phyloP scores from a whole-genome alignment of 2,888 invertebrate genomes.

The Rhimphoctona megacephalus region DNA sequence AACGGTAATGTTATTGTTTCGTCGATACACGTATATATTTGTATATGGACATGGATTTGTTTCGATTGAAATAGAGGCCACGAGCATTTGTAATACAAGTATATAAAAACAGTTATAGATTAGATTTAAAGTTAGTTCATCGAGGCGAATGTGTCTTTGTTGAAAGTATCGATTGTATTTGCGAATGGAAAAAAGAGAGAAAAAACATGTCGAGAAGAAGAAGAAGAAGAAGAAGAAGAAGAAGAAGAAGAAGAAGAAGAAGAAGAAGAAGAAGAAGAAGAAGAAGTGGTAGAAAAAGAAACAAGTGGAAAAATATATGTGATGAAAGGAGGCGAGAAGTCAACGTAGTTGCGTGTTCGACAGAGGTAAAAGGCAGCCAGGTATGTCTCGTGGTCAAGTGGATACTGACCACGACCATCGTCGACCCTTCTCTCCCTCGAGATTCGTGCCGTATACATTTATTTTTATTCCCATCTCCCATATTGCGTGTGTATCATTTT shows the following conservation, averaged over 20 bases:
- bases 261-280: not conserved
- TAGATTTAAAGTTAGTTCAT: not conserved
- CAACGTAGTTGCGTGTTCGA: conserved; percentile 66
- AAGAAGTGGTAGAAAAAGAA: conserved; percentile 8
- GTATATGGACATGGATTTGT: not conserved
- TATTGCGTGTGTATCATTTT: conserved; percentile 6
- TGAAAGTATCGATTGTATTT: conserved; percentile 58
- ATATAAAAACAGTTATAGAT: conserved; percentile 36
- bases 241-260: not conserved
- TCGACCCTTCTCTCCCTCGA: conserved; percentile 67
- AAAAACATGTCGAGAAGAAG: conserved; percentile 10
- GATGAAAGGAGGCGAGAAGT: conserved; percentile 37
- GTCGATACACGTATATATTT: conserved; percentile 10
- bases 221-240: not conserved
- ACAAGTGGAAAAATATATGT: conserved; percentile 22
- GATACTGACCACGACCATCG: conserved; percentile 73
- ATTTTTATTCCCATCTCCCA: not conserved
- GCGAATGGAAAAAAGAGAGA: conserved; percentile 30
- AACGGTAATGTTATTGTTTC: conserved; percentile 53
- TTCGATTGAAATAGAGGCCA: conserved; percentile 13
- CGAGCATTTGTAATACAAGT: conserved; percentile 14
- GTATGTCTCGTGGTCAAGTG: conserved; percentile 72
- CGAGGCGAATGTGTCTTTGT: conserved; percentile 20
- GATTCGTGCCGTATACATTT: conserved; percentile 45
- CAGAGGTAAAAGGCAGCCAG: conserved; percentile 61